Evolutionary conservation across 2,888 invertebrate species (phyloP), one percentile per base, ranked within the genome.

Genomic region (Eupsilia transversa): DNA sequence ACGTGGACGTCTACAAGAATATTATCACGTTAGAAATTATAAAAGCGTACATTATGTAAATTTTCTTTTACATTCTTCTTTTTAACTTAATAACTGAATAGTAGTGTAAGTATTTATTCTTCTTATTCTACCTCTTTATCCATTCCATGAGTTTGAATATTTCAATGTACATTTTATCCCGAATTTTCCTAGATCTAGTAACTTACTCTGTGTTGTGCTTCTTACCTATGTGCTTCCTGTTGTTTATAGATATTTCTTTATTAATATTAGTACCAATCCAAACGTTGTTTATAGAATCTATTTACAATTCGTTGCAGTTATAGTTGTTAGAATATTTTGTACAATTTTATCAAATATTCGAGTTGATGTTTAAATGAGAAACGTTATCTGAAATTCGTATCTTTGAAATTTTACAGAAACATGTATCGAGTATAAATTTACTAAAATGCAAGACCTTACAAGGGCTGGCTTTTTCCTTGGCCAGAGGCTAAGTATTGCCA

Each of bases 171-270:
- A 52, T 63, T 9, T 56, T 77, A 41, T 67, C 17, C 70, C 41
- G 59, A 72, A 72, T 78, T 77, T 52, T 59, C 14, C 43, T 86
- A 84, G 83, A 33, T 46, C 57, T 89, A 88, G 79, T 61, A 63
- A 65, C 30, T 71, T 84, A 92, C 95, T 95, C 94, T 91, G 95
- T 93, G 95, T 94, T 95, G 95, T 96, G 95, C 95, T 94, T 94
- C 82, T 92, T 91, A 84, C 91, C 91, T 91, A 80, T 84, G 95
- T 93, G 95, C 95, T 95, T 95, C 95, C 95, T 89, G 82, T 89
- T 92, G 88, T 91, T 82, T 72, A 75, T 84, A 86, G 68, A 65
- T n/a, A 75, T 86, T 83, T 77, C 61, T 84, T 87, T 78, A 73
- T 56, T 80, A 78, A 71, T 68, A 63, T 52, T 85, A 80, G 60